Conservation (phyloP, 2,888 invertebrate species). For the Scaptomyza cyrtandrae region DNA sequence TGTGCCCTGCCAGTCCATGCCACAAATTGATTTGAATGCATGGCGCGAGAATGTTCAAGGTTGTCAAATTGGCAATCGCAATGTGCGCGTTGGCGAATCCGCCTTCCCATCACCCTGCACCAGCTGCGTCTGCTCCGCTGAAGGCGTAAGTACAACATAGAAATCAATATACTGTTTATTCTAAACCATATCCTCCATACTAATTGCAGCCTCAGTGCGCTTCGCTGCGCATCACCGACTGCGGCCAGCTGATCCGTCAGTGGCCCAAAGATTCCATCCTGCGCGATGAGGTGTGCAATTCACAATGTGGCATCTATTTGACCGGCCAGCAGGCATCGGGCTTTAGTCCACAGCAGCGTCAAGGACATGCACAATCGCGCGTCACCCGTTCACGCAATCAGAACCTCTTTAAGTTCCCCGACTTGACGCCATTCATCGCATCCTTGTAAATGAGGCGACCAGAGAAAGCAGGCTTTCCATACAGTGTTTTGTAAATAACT, state of each 20-base stretch:
- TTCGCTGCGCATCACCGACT: slow-evolving; percentile 94
- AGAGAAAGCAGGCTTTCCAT: slow-evolving; percentile 61
- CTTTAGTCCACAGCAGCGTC: slow-evolving; percentile 81
- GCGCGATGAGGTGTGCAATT: slow-evolving; percentile 94
- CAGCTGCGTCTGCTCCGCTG: slow-evolving; percentile 93
- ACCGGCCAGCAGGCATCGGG: slow-evolving; percentile 82
- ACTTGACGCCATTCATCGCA: slow-evolving; percentile 87
- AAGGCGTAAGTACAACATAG: slow-evolving; percentile 89
- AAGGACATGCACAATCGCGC: slow-evolving; percentile 79
- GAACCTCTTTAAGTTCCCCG: slow-evolving; percentile 89
- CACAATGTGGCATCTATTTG: slow-evolving; percentile 93
- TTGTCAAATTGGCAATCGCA: slow-evolving; percentile 92
- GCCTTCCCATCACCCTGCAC: slow-evolving; percentile 96
- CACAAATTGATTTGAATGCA: slow-evolving; percentile 91
- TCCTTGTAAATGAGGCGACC: slow-evolving; percentile 63
- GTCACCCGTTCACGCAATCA: slow-evolving; percentile 84
- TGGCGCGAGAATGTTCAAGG: slow-evolving; percentile 94
- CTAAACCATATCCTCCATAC: neutral
- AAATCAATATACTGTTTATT: neutral
- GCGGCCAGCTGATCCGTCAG: slow-evolving; percentile 92
- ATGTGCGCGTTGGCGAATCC: slow-evolving; percentile 92
- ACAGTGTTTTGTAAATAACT: slow-evolving; percentile 62
- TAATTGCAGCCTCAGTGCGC: slow-evolving; percentile 92
- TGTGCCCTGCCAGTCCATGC: slow-evolving; percentile 92
- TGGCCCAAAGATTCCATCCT: slow-evolving; percentile 93